Evolutionary conservation across 1,140 invertebrate species (phyloP), one percentile per base, ranked within the genome.

Genomic region (Drosophila miranda): DNA sequence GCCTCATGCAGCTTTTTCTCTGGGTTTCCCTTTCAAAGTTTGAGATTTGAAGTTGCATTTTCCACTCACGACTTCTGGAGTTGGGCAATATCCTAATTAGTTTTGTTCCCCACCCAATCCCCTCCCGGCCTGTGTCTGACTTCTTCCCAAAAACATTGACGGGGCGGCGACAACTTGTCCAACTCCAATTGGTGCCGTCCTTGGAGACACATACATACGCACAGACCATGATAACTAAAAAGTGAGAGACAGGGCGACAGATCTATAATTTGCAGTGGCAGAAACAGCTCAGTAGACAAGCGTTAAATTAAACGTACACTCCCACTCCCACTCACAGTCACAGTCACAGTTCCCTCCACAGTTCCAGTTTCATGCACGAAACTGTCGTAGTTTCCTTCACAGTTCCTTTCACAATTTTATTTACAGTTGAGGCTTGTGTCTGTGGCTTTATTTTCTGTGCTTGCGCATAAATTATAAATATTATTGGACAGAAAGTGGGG

Each of bases 391-490:
- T 19, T 19, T 19, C 19, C 19, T 19, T 26, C 28, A 8, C 28
- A 30, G 28, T 30, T 30, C 7, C 6, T 7, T 30, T 7, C 28
- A 26, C 23, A 28, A 6, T 28, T 28, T 28, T 28, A 63, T 19
- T 11, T 44, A 38, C 60, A 54, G 61, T 42, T 68, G 21, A 55
- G 67, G 55, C 63, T 68, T 61, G 9, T 51, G 58, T 67, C 43
- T 44, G 46, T 38, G 28, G 26, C n/a, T 64, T 51, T 62, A 42
- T 30, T 77, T 56, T 60, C 46, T 86, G 81, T 86, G 81, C 66
- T 58, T 63, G 55, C 78, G 77, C 82, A 86, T 86, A 86, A 86
- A 87, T 86, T 81, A 78, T 78, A 81, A 87, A 87, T 86, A 87
- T 87, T 75, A 62, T 49, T 30, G 42, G 55, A 72, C 55, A 77